Conservation (phyloP, 2,888 invertebrate species). For the Apoderus coryli region DNA sequence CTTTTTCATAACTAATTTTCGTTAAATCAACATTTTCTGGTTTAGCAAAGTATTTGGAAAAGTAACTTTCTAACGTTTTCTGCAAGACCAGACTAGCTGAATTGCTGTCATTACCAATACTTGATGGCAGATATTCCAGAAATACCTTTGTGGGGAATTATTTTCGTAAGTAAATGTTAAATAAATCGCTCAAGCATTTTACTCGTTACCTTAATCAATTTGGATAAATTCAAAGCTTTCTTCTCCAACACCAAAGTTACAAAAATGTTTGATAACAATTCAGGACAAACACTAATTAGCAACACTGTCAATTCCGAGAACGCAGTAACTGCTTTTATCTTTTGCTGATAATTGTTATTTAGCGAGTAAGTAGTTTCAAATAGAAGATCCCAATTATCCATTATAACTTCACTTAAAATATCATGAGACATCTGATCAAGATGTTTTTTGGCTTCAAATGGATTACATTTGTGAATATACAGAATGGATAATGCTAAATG, state of each 20-base stretch:
- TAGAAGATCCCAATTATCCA: slow-evolving; percentile 36
- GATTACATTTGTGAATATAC: slow-evolving; percentile 38
- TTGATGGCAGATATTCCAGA: slow-evolving; percentile 49
- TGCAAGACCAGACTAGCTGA: slow-evolving; percentile 36
- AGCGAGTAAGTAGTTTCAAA: slow-evolving; percentile 34
- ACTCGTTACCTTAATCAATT: slow-evolving; percentile 28
- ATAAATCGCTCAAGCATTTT: too few species aligned
- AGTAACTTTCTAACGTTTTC: slow-evolving; percentile 36
- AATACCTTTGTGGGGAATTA: slow-evolving; percentile 41
- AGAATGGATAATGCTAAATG: slow-evolving; percentile 35
- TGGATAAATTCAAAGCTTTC: slow-evolving; percentile 31
- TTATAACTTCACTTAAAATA: slow-evolving; percentile 30
- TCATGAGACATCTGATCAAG: slow-evolving; percentile 32
- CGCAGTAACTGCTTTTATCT: slow-evolving; percentile 30
- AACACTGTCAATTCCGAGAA: slow-evolving; percentile 41
- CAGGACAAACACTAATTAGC: slow-evolving; percentile 35
- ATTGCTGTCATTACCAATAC: slow-evolving; percentile 41
- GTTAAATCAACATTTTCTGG: slow-evolving; percentile 25
- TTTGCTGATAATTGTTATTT: too few species aligned
- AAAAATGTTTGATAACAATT: slow-evolving; percentile 34
- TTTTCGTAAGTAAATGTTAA: neutral
- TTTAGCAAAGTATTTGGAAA: slow-evolving; percentile 27
- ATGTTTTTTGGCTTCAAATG: slow-evolving; percentile 33
- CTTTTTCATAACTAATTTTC: slow-evolving; percentile 32
- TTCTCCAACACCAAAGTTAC: slow-evolving; percentile 34